These are phyloP conservation scores for Clinocottus analis DNA, from an alignment of 2,113 vertebrate species.

Conservation along the genomic window DNA sequence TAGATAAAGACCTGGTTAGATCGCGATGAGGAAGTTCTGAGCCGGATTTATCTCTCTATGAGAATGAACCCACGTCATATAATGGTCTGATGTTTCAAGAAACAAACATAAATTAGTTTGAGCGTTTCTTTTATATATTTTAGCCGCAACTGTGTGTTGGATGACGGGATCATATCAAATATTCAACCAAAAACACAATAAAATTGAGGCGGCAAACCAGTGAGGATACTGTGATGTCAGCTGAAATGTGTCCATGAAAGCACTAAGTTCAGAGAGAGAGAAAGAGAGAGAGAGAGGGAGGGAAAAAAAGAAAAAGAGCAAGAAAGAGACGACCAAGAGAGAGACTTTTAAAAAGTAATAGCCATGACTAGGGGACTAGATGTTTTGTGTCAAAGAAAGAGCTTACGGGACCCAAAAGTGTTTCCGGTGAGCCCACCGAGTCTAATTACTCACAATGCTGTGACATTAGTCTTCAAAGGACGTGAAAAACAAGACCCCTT, in stretches of 20 bases:
- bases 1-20: background rate
- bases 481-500: constrained; percentile 65
- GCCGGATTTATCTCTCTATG: background rate
- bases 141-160: background rate
- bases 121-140: background rate
- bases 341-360: constrained; percentile 53
- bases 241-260: constrained; percentile 40
- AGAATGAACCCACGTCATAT: background rate
- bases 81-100: background rate
- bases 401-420: constrained; percentile 56
- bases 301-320: background rate
- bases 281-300: background rate
- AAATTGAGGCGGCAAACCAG: constrained; percentile 1
- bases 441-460: constrained; percentile 72
- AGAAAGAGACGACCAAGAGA: constrained; percentile 3
- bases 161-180: background rate
- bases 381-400: constrained; percentile 61
- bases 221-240: constrained; percentile 19
- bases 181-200: constrained; percentile 1
- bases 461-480: constrained; percentile 74
- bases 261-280: constrained; percentile 13
- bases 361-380: constrained; percentile 58
- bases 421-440: constrained; percentile 73
- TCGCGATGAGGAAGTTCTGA: background rate
- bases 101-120: background rate